Evolutionary conservation across 2,888 invertebrate species (phyloP).

Genomic region (Tortricodes alternella): DNA sequence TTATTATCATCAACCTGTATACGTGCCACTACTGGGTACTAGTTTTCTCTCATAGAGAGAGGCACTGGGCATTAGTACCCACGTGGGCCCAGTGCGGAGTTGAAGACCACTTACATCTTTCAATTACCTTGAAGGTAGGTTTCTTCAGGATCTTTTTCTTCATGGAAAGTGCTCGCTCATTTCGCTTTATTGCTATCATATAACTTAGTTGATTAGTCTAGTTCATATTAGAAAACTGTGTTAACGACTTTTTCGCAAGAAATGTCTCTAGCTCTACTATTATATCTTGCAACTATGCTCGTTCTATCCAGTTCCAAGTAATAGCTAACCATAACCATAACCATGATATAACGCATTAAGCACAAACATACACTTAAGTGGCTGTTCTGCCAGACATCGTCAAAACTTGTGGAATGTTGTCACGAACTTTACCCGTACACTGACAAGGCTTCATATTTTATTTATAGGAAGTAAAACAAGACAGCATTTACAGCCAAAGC

Average conservation of each 20-base stretch:
- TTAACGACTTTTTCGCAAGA: background rate
- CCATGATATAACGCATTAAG: background rate
- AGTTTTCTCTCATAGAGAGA: too few species aligned
- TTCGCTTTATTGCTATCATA: too few species aligned
- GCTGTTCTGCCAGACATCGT: background rate
- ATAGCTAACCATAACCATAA: background rate
- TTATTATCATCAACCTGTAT: too few species aligned
- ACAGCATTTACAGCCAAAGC: conserved; percentile 9
- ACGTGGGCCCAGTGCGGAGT: too few species aligned
- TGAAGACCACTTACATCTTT: too few species aligned
- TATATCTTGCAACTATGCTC: background rate
- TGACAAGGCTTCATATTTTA: conserved; percentile 15
- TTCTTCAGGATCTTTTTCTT: too few species aligned
- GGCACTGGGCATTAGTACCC: too few species aligned
- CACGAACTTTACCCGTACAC: background rate
- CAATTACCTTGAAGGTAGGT: too few species aligned
- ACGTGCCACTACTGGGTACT: too few species aligned
- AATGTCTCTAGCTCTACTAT: background rate
- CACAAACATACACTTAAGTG: conserved; percentile 1
- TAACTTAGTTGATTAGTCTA: too few species aligned
- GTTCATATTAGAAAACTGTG: too few species aligned
- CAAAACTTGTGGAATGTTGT: background rate
- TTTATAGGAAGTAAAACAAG: conserved; percentile 20
- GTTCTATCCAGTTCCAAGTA: conserved; percentile 13
- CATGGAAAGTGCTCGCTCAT: too few species aligned